Evolutionary conservation across 1,140 invertebrate genomes (phyloP).

Genomic region (Branchinecta lynchi): DNA sequence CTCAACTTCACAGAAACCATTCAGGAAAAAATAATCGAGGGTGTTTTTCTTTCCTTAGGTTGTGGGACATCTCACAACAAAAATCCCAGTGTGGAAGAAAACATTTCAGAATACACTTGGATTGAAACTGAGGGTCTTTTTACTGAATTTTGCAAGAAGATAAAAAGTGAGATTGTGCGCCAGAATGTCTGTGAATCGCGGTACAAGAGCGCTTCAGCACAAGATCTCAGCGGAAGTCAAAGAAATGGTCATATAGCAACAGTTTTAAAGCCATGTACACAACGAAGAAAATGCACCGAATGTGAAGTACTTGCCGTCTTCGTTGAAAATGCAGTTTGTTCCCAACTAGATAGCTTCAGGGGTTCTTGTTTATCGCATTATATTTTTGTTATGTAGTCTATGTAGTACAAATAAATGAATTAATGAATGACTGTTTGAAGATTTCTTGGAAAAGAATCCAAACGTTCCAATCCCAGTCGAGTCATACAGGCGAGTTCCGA

Average conservation of each 20-base stretch:
- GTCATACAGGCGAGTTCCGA: constrained; percentile 3
- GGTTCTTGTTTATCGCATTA: no score
- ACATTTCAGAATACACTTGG: constrained; percentile 6
- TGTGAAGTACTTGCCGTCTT: constrained; percentile 4
- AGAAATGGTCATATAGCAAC: background rate
- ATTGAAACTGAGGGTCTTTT: background rate
- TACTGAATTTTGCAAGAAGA: constrained; percentile 6
- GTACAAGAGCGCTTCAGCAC: background rate
- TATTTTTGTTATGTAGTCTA: no score
- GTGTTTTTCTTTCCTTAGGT: background rate
- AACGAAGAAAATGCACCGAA: background rate
- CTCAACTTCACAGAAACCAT: background rate
- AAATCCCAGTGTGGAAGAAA: constrained; percentile 6
- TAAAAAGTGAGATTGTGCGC: background rate
- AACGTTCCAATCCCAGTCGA: background rate
- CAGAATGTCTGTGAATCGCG: background rate
- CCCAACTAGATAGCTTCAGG: no score
- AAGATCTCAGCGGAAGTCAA: constrained; percentile 6
- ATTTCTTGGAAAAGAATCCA: background rate
- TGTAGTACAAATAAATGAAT: no score
- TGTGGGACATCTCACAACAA: background rate
- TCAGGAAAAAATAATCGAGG: background rate
- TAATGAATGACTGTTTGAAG: no score
- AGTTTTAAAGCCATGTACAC: constrained; percentile 5
- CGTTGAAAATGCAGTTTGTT: background rate